These are phyloP conservation scores for Lasioglossum vierecki DNA, from an alignment of 2,888 invertebrate genomes.

Conservation along the genomic window DNA sequence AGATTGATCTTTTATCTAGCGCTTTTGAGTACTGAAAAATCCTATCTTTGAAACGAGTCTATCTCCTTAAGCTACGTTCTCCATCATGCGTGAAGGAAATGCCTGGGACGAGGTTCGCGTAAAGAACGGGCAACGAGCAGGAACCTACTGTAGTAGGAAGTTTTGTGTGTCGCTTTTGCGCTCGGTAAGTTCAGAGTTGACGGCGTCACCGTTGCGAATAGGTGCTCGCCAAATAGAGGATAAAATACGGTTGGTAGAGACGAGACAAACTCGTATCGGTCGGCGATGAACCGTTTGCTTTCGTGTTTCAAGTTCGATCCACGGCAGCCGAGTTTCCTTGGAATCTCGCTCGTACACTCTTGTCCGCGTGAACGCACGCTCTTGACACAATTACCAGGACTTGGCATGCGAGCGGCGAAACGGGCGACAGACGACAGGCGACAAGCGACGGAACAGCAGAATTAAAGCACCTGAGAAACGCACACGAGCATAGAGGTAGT, in stretches of 20 bases:
- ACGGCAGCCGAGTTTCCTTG: background rate
- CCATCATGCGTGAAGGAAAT: too few relatives aligned
- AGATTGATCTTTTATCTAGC: too few relatives aligned
- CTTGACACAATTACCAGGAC: conserved; percentile 8
- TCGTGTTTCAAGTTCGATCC: background rate
- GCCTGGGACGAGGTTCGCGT: too few relatives aligned
- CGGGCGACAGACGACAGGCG: background rate
- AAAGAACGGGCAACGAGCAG: too few relatives aligned
- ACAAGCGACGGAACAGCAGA: background rate
- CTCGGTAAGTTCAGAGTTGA: background rate
- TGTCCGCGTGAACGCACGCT: background rate
- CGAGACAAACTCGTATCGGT: background rate
- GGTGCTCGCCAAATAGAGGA: background rate
- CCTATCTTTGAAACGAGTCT: too few relatives aligned
- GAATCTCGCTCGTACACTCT: background rate
- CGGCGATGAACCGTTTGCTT: background rate
- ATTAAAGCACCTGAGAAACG: conserved; percentile 9
- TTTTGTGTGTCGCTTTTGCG: background rate
- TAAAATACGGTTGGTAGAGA: background rate
- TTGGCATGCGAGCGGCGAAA: conserved; percentile 2
- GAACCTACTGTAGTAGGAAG: too few relatives aligned
- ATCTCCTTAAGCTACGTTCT: too few relatives aligned
- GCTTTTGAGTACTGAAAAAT: too few relatives aligned
- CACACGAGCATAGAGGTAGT: background rate
- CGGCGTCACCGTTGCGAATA: background rate